Evolutionary conservation across 92 coral and sea anemone species (phyloP), one percentile per base, ranked within the genome.

Genomic region (Meandrina meandrites): DNA sequence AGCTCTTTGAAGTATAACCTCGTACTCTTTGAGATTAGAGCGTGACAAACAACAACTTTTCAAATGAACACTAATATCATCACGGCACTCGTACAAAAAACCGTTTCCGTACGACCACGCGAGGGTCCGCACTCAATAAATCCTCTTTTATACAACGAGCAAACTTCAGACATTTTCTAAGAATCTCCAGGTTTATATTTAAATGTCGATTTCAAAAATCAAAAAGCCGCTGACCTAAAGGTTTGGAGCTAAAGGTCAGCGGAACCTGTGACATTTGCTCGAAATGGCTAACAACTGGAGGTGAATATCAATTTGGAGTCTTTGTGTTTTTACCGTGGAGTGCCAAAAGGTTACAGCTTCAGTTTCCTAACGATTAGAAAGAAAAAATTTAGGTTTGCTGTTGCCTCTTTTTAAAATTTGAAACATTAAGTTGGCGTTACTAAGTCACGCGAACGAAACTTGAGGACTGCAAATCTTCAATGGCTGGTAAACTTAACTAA

Each of bases 1-100:
- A 76, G 81, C 92, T 79, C 89, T 78, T 78, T 87, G 85, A 45
- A 84, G 89, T n/a, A 83, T 91, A 5, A 91, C 86, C 86, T 87
- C 85, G 60, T 67, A 82, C 53, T 91, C 91, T 30, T 67, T 79
- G 28, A 91, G 60, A 67, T 62, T 64, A 4, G 86, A 35, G 8
- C 88, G 85, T 7, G 86, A 91, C 82, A 91, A 84, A 75, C 35
- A 83, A 51, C 75, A 79, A 64, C 73, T 84, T 70, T 83, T 73
- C 35, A 87, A 77, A 79, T 91, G 89, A 53, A 45, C 40, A 56
- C 54, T 88, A 51, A 91, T 17, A 75, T 90, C 84, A 24, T 86
- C 87, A 7, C 72, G 60, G 64, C 92, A 86, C 12, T 86, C 77
- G 19, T 56, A 82, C 78, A 86, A n/a, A 36, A 67, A 68, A 90